Conservation (phyloP, 37 sponge, comb jelly and placozoan genomes). For the Lycopodina hypogea region DNA sequence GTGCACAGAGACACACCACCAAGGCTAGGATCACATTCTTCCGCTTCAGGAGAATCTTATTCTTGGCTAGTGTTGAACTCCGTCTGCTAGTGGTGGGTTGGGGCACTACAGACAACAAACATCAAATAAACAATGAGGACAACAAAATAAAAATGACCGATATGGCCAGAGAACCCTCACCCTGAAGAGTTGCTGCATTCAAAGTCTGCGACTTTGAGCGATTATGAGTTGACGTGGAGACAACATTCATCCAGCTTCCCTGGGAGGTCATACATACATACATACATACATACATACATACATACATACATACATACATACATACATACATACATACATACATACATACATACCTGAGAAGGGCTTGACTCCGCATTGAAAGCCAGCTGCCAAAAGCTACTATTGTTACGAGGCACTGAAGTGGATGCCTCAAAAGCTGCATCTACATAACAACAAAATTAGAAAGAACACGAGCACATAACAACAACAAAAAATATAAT, state of each 20-base stretch:
- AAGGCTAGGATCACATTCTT: slow-evolving; percentile 48
- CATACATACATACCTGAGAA: slow-evolving; percentile 31
- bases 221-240: neutral
- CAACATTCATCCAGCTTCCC: slow-evolving; percentile 66
- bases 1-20: slow-evolving; percentile 38
- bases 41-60: slow-evolving; percentile 57
- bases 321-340: neutral
- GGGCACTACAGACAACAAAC: slow-evolving; percentile 6
- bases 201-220: neutral
- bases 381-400: slow-evolving; percentile 65
- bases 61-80: slow-evolving; percentile 29
- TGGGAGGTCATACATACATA: neutral
- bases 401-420: slow-evolving; percentile 45
- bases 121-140: neutral
- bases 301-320: too few species aligned
- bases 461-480: neutral
- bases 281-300: too few species aligned
- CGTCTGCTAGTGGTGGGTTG: slow-evolving; percentile 22
- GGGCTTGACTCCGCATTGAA: slow-evolving; percentile 37
- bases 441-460: slow-evolving; percentile 3
- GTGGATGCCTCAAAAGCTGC: slow-evolving; percentile 30
- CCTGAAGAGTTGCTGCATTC: neutral
- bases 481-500: neutral
- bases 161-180: neutral
- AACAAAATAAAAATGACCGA: neutral